Conservation (phyloP, 2,797 vertebrate species). For the Myripristis jacobus region DNA sequence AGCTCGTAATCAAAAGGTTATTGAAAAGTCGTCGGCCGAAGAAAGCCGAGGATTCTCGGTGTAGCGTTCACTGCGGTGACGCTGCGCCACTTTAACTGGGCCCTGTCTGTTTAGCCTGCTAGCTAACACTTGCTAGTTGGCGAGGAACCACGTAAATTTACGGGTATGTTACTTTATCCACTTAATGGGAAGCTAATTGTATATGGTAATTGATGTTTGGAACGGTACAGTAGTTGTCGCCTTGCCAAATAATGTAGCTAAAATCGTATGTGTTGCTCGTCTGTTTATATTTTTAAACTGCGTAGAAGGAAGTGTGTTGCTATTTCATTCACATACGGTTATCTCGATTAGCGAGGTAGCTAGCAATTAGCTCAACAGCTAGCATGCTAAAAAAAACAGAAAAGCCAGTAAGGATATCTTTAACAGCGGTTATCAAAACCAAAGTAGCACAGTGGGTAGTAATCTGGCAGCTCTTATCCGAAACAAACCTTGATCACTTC, state of each 20-base stretch:
- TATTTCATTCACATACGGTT: conserved; percentile 71
- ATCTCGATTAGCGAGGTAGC: conserved; percentile 73
- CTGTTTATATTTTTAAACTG: conserved; percentile 80
- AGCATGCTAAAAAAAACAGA: conserved; percentile 60
- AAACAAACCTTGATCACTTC: background rate
- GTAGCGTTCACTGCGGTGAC: conserved; percentile 83
- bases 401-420: conserved; percentile 35
- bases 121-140: conserved; percentile 70
- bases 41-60: conserved; percentile 64
- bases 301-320: conserved; percentile 85
- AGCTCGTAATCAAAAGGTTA: background rate
- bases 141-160: conserved; percentile 63
- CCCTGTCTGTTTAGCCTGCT: conserved; percentile 65
- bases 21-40: conserved; percentile 59
- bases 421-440: conserved; percentile 32
- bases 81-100: conserved; percentile 85
- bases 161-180: conserved; percentile 50
- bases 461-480: accelerated
- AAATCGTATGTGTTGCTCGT: conserved; percentile 17
- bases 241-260: background rate
- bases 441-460: background rate
- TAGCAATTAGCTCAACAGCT: conserved; percentile 63
- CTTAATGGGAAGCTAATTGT: conserved; percentile 2
- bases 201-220: background rate
- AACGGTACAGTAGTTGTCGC: accelerated